A percentile compares a stretch with the other conserved stretches of the same genome.
Evolutionary conservation across 1,140 invertebrate species (phyloP).

Genomic region (Alviniconcha marisindica): DNA sequence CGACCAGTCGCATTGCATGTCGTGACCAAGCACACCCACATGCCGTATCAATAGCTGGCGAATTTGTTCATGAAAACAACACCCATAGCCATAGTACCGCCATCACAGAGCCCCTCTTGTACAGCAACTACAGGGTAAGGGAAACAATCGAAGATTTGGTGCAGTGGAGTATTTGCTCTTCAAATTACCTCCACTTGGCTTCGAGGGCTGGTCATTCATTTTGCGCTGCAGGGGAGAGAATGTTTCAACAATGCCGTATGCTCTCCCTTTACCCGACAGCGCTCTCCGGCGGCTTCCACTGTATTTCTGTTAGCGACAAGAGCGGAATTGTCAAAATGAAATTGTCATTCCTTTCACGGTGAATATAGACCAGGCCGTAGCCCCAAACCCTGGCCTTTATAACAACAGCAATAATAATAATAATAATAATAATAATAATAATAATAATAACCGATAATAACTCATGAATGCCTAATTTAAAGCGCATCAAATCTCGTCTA

Average conservation of each 20-base stretch:
- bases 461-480: too few relatives aligned
- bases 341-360: too few relatives aligned
- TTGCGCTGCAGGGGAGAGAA: constrained; percentile 4
- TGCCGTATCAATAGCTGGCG: neutral
- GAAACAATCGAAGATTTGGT: neutral
- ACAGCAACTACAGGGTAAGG: neutral
- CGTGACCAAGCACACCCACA: neutral
- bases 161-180: constrained; percentile 10
- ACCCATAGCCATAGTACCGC: neutral
- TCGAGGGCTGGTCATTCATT: constrained; percentile 33
- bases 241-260: constrained; percentile 30
- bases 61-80: too few relatives aligned
- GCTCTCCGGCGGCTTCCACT: neutral
- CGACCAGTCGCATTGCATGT: neutral
- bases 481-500: too few relatives aligned
- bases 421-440: too few relatives aligned
- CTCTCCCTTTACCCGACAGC: neutral
- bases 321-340: too few relatives aligned
- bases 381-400: too few relatives aligned
- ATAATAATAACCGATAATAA: too few relatives aligned
- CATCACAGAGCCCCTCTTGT: neutral
- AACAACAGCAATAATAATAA: too few relatives aligned
- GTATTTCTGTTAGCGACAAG: neutral
- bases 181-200: constrained; percentile 24
- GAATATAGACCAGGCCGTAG: too few relatives aligned